phyloP scores from a whole-genome alignment of 1,140 invertebrate species.

The Drosophila pachea region DNA sequence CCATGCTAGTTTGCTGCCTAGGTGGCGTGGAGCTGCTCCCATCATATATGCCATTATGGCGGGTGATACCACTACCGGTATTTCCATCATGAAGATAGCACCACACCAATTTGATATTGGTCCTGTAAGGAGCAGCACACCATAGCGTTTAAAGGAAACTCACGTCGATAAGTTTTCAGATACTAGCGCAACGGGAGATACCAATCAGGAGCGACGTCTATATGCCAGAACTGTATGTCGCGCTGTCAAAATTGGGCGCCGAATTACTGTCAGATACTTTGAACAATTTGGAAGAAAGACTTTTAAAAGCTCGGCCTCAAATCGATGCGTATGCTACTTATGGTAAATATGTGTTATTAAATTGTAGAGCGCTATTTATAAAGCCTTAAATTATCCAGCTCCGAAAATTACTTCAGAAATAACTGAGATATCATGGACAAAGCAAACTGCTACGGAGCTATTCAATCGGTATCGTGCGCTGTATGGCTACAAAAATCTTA shows the following conservation, averaged over 20 bases:
- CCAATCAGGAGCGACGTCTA: conserved; percentile 83
- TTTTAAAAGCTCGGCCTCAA: conserved; percentile 83
- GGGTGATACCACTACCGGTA: conserved; percentile 90
- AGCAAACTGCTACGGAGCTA: conserved; percentile 82
- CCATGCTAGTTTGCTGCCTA: conserved; percentile 93
- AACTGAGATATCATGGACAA: conserved; percentile 83
- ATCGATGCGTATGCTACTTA: conserved; percentile 82
- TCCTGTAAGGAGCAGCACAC: conserved; percentile 68
- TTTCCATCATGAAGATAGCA: conserved; percentile 93
- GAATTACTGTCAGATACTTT: conserved; percentile 84
- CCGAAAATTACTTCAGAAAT: conserved; percentile 84
- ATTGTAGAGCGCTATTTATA: too few relatives aligned
- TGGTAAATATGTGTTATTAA: conserved; percentile 80
- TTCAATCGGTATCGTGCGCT: conserved; percentile 85
- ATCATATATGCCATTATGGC: conserved; percentile 83
- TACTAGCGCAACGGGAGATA: conserved; percentile 84
- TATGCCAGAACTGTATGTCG: conserved; percentile 83
- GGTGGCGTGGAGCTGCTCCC: conserved; percentile 90
- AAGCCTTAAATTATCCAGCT: conserved; percentile 79
- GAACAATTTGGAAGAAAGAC: conserved; percentile 81
- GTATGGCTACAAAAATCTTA: conserved; percentile 82
- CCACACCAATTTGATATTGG: conserved; percentile 94
- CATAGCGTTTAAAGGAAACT: background rate
- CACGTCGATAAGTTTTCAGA: conserved; percentile 76
- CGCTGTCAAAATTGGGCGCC: conserved; percentile 85